Percentiles rank a stretch among this genome's conserved stretches.
Evolutionary conservation across 2,113 vertebrate species (phyloP).

Genomic region (Vidua macroura): DNA sequence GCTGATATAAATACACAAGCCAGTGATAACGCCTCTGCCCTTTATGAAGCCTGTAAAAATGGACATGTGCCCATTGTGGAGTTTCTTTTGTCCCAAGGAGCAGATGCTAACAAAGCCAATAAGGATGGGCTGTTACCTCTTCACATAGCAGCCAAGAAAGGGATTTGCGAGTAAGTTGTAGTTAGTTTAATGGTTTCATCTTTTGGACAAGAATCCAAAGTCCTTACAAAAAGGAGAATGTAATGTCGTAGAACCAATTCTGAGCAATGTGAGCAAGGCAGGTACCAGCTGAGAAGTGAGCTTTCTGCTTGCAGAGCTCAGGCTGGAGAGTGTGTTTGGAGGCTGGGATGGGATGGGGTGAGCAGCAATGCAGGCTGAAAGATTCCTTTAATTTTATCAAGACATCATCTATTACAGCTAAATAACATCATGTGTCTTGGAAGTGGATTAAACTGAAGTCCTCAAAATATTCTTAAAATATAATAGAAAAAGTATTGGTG

Average conservation of each 20-base stretch:
- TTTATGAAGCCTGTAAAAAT: constrained; percentile 92
- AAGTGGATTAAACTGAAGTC: background rate
- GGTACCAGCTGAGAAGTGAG: background rate
- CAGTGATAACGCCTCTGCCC: constrained; percentile 83
- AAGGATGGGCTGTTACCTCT: constrained; percentile 86
- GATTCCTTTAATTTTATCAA: background rate
- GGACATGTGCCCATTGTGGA: constrained; percentile 79
- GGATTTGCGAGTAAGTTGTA: constrained; percentile 81
- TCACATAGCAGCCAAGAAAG: constrained; percentile 86
- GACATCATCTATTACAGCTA: background rate
- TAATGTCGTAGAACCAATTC: background rate
- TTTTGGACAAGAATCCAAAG: background rate
- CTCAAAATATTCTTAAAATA: background rate
- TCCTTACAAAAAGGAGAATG: background rate
- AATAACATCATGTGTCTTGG: background rate
- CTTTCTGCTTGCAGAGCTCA: background rate
- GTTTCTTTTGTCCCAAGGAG: constrained; percentile 85
- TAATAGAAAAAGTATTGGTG: background rate
- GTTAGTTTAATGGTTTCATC: background rate
- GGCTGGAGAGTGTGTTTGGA: background rate
- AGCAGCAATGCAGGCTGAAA: background rate
- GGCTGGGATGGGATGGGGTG: background rate
- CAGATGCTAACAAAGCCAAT: constrained; percentile 87
- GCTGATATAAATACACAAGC: constrained; percentile 89
- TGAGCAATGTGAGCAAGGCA: background rate